Base-by-base conservation (phyloP, 2,113 vertebrate species). In the Bostrychus sinensis region DNA sequence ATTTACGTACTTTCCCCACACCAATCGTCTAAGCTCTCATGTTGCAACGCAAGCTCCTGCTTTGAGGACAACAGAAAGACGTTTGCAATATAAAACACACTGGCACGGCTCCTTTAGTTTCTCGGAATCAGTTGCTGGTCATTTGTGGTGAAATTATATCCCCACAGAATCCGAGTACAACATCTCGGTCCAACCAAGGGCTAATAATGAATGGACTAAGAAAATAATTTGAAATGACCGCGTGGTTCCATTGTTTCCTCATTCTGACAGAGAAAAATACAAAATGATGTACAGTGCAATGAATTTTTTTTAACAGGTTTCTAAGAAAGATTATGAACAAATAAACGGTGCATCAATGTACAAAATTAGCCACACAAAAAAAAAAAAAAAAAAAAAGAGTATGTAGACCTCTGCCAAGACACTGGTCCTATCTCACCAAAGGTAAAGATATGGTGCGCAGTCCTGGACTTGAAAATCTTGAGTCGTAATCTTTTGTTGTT, bases 141-240 rank as follows among this genome's bases (percentile, higher is more conserved):
- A 64, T 83, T 87, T 91, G 85, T 85, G 87, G 87, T 88, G 82
- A 86, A 90, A 89, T 85, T 63, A 50, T 72, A 90, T 76, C 81
- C 79, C 70, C 2, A 12, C 62, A 77, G 72, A 86, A 79, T 55
- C 66, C 77, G 65, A 85, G 81, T 60, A 77, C 71, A 82, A 66
- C 79, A 81, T 77, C 82, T 53, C 76, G 50, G 68, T 76, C 75
- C 74, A 81, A 79, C 74, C 68, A 71, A 72, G 74, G 75, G 75
- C 80, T 85, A 89, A 88, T 89, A 87, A 85, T 67, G 81, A 87
- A 88, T 25, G 72, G 78, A 76, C 43, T 11, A 60, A 65, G 77
- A 81, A 71, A 80, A 77, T 75, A 70, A 74, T 62, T 76, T 70
- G 65, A 61, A 78, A 87, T 58, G 65, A 67, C 72, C 72, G 25